Evolutionary conservation across 2,888 invertebrate genomes (phyloP), one percentile per base, ranked within the genome.

Genomic region (Drosophila differens): DNA sequence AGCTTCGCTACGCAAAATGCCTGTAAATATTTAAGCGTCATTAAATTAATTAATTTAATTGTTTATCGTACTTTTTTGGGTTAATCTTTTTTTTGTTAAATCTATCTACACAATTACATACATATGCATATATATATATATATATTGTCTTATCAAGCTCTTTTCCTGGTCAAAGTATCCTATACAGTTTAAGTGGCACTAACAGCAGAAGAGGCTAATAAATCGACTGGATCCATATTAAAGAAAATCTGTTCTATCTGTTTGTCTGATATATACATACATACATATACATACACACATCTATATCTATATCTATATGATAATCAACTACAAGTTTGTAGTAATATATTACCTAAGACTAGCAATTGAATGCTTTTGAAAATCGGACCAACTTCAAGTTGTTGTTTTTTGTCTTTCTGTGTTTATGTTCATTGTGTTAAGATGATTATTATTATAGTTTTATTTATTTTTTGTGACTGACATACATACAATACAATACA

Each of bases 1-100:
- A 66, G 83, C 88, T 85, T 85, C 79, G 85, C 85, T 85, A 88
- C 78, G 85, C 86, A 82, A 88, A 83, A 82, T 82, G 89, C 89
- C 86, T 85, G 85, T 85, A 85, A 76, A 85, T 85, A 88, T 75
- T 81, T 70, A 79, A 85, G 81, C 76, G 68, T 73, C 54, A 73
- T 60, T 70, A 33, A 59, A 33, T 44, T 70, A 65, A 74, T 47
- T 12, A 52, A 57, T 53, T 70, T 74, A 39, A 70, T 74, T 51
- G 35, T 54, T 68, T 62, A 47, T 16, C 4, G 59, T 57, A 37
- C 62, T 70, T 19, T 37, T 47, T 16, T 41, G 33, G 33, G 33
- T 6, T 22, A n/a, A n/a, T n/a, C n/a, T 5, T 6, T 44, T 22
- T 9, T 25, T 47, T 25, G 25, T 58, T 66, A 16, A 25, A 33